phyloP scores from a whole-genome alignment of 2,888 invertebrate genomes.

The Noctua janthina region DNA sequence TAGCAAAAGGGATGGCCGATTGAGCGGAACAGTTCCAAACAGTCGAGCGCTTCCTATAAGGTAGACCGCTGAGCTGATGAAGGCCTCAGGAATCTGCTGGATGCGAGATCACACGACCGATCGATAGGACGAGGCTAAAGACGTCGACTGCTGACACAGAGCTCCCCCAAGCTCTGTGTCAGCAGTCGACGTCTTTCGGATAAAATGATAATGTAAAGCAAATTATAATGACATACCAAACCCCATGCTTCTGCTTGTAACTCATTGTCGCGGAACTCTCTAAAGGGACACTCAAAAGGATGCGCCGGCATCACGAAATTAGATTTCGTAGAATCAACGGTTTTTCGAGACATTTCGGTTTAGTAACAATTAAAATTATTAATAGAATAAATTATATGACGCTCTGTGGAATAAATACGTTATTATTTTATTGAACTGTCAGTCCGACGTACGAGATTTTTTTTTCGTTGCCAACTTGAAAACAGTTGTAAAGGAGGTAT shows the following conservation, averaged over 20 bases:
- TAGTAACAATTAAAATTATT: neutral
- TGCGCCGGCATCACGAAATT: constrained; percentile 66
- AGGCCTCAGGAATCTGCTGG: neutral
- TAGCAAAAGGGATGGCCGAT: neutral
- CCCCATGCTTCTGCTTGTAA: constrained; percentile 83
- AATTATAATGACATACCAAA: constrained; percentile 74
- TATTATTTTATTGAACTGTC: constrained; percentile 6
- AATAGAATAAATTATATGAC: neutral
- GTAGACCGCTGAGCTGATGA: neutral
- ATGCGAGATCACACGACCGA: neutral
- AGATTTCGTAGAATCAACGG: constrained; percentile 59
- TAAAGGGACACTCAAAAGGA: constrained; percentile 83
- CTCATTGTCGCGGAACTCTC: constrained; percentile 84
- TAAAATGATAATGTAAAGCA: neutral
- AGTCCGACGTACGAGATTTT: constrained; percentile 4
- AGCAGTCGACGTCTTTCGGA: neutral
- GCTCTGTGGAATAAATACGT: neutral
- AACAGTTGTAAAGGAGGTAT: constrained; percentile 4
- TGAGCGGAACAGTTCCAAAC: neutral
- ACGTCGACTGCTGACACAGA: no score
- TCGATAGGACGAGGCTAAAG: neutral
- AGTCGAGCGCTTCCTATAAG: neutral
- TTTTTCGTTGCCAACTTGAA: constrained; percentile 8
- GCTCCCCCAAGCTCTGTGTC: neutral
- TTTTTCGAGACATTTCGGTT: constrained; percentile 66